phyloP scores from a whole-genome alignment of 1,140 invertebrate genomes.

The Orussus abietinus region DNA sequence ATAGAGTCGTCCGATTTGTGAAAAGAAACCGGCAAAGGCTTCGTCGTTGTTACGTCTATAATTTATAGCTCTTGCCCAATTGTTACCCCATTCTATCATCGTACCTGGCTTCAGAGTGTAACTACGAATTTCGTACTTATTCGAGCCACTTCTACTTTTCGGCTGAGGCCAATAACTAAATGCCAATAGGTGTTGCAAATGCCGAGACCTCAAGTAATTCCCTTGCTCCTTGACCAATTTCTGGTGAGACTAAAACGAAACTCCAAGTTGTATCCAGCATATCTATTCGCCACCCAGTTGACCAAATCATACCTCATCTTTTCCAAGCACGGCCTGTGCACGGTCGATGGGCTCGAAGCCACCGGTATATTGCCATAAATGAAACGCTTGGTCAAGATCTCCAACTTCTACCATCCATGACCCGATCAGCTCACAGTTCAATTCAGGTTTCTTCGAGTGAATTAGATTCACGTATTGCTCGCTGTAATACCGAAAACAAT shows the following conservation, averaged over 20 bases:
- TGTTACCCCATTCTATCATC: constrained; percentile 99
- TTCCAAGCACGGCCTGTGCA: constrained; percentile 67
- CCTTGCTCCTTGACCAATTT: constrained; percentile 77
- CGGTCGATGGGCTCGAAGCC: constrained; percentile 87
- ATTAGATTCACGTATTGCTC: constrained; percentile 76
- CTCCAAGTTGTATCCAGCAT: no score
- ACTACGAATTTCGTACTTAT: constrained; percentile 93
- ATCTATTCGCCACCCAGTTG: no score
- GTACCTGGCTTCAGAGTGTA: constrained; percentile 91
- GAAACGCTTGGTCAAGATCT: constrained; percentile 95
- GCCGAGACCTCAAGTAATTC: constrained; percentile 78
- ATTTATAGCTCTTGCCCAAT: constrained; percentile 94
- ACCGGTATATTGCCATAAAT: constrained; percentile 90
- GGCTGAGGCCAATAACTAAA: constrained; percentile 88
- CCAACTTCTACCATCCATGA: constrained; percentile 91
- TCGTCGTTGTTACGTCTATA: constrained; percentile 87
- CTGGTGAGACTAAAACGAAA: constrained; percentile 73
- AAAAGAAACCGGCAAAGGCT: constrained; percentile 94
- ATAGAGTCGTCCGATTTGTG: constrained; percentile 92
- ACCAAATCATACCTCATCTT: constrained; percentile 75
- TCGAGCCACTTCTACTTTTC: constrained; percentile 65
- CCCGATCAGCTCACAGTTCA: constrained; percentile 73
- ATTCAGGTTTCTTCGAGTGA: constrained; percentile 65
- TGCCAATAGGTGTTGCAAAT: constrained; percentile 87
- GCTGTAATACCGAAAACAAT: constrained; percentile 54